Evolutionary conservation across 2,113 vertebrate species (phyloP).

Genomic region (Hippocampus guttulatus): DNA sequence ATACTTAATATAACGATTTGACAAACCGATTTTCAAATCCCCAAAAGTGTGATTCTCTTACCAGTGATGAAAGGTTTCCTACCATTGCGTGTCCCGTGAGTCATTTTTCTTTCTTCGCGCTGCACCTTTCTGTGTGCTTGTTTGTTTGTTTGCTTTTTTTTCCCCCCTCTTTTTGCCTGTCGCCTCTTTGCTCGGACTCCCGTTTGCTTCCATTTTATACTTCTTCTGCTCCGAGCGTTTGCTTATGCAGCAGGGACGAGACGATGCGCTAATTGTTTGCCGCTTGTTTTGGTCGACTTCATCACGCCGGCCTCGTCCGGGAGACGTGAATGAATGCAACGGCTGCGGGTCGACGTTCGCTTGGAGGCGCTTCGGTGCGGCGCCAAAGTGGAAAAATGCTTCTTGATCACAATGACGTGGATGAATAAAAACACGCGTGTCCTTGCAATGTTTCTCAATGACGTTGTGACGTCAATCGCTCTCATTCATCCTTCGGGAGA

Average conservation of each 20-base stretch:
- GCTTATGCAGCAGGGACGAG: constrained; percentile 44
- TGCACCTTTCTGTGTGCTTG: background rate
- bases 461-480: background rate
- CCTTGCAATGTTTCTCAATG: constrained; percentile 1
- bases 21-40: background rate
- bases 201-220: constrained; percentile 43
- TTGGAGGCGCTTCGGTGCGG: constrained; percentile 8
- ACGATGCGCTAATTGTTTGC: constrained; percentile 24
- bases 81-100: constrained; percentile 19
- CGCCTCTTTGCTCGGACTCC: constrained; percentile 8
- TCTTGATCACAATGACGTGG: constrained; percentile 21
- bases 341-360: constrained; percentile 7
- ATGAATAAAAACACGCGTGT: constrained; percentile 45
- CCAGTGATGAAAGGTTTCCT: constrained; percentile 43
- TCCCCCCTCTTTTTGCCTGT: background rate
- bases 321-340: constrained; percentile 47
- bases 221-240: background rate
- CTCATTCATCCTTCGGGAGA: background rate
- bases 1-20: background rate
- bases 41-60: constrained; percentile 23
- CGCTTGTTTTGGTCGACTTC: constrained; percentile 24
- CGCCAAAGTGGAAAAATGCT: constrained; percentile 21
- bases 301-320: constrained; percentile 61
- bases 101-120: constrained; percentile 35
- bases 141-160: background rate